phyloP scores from a whole-genome alignment of 2,888 invertebrate species.

The Lapara coniferarum region DNA sequence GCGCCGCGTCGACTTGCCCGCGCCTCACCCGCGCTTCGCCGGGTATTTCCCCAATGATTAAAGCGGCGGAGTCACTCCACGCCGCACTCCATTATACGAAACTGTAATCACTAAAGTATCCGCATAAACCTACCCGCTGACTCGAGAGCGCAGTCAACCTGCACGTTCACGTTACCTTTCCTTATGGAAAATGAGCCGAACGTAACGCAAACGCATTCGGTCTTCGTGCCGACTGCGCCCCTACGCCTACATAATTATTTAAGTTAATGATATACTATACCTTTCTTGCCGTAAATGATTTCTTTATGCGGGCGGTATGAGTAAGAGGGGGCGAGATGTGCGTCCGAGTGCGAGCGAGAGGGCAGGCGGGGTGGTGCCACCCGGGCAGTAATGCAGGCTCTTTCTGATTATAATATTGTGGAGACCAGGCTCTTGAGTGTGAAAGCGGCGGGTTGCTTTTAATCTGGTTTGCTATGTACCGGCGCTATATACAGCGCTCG shows the following conservation, averaged over 20 bases:
- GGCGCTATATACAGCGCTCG: conserved; percentile 40
- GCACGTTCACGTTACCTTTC: conserved; percentile 44
- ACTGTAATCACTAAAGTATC: conserved; percentile 77
- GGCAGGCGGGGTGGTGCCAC: conserved; percentile 58
- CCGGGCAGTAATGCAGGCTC: conserved; percentile 49
- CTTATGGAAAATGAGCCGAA: conserved; percentile 13
- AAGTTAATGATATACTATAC: conserved; percentile 81
- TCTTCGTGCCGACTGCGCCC: conserved; percentile 37
- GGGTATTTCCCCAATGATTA: conserved; percentile 80
- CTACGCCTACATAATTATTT: conserved; percentile 76
- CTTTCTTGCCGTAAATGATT: conserved; percentile 72
- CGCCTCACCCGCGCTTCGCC: neutral
- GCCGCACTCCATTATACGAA: conserved; percentile 72
- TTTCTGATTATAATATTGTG: conserved; percentile 51
- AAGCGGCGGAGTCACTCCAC: conserved; percentile 60
- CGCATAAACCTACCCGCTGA: conserved; percentile 34
- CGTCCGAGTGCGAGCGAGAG: conserved; percentile 41
- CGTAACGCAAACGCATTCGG: conserved; percentile 46
- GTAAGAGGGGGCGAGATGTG: conserved; percentile 38
- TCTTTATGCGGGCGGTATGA: conserved; percentile 60
- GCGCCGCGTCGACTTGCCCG: neutral
- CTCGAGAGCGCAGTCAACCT: conserved; percentile 36
- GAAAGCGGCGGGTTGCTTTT: conserved; percentile 62
- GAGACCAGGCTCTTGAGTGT: conserved; percentile 50
- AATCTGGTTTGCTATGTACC: conserved; percentile 69